Conservation (phyloP, 2,888 invertebrate genomes). For the Troides oblongomaculatus region DNA sequence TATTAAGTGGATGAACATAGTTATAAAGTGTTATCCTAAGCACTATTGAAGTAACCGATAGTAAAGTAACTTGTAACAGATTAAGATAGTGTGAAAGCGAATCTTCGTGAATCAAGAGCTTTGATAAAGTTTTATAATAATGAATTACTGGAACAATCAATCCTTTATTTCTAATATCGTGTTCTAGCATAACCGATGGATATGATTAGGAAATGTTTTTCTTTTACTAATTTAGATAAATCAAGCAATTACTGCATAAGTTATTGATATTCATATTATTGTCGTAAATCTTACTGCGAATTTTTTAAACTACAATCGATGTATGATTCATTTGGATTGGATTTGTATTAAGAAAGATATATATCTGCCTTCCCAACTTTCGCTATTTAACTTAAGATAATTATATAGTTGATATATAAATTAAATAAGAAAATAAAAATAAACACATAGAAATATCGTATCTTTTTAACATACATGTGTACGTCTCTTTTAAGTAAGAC, state of each 20-base stretch:
- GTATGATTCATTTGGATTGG: neutral
- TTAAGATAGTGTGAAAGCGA: constrained; percentile 4
- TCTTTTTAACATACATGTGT: neutral
- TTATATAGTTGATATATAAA: neutral
- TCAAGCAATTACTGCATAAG: neutral
- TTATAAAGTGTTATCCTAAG: constrained; percentile 14
- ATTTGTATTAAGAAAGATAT: neutral
- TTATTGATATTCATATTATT: neutral
- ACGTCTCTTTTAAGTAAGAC: neutral
- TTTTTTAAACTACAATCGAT: neutral
- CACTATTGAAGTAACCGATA: constrained; percentile 8
- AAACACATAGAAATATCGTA: neutral
- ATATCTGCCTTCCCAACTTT: neutral
- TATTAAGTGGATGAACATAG: constrained; percentile 14
- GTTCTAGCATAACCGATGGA: neutral
- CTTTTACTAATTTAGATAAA: no score
- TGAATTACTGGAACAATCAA: neutral
- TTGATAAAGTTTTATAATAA: neutral
- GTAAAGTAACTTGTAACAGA: constrained; percentile 14
- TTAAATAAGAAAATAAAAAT: no score
- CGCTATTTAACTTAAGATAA: neutral
- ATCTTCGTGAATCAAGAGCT: neutral
- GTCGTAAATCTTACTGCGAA: neutral
- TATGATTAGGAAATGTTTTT: neutral
- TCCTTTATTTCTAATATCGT: neutral